phyloP scores from a whole-genome alignment of 2,888 invertebrate species.

The Lissonota sp. region DNA sequence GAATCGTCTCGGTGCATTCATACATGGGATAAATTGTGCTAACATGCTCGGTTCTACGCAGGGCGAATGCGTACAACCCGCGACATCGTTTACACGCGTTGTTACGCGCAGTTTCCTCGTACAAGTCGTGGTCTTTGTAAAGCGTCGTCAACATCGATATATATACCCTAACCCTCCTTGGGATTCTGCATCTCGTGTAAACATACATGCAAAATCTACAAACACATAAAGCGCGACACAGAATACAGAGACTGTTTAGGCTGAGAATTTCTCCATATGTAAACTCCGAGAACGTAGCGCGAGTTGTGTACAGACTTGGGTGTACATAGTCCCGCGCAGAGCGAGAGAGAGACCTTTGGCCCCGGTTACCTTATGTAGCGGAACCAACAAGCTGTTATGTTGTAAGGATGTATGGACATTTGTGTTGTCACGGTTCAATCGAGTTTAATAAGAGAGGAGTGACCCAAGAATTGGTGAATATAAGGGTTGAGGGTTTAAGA shows the following conservation, averaged over 20 bases:
- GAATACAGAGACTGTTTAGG: slow-evolving; percentile 34
- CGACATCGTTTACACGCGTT: slow-evolving; percentile 20
- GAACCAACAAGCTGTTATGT: slow-evolving; percentile 12
- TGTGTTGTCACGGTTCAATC: slow-evolving; percentile 36
- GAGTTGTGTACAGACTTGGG: slow-evolving; percentile 47
- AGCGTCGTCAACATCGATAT: slow-evolving; percentile 40
- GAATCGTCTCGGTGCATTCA: slow-evolving; percentile 58
- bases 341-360: background rate
- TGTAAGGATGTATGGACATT: slow-evolving; percentile 52
- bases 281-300: slow-evolving; percentile 30
- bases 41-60: slow-evolving; percentile 20
- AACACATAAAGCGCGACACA: slow-evolving; percentile 37
- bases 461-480: slow-evolving; percentile 14
- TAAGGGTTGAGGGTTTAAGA: background rate
- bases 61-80: slow-evolving; percentile 10
- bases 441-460: slow-evolving; percentile 18
- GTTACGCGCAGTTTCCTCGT: slow-evolving; percentile 8
- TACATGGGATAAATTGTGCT: slow-evolving; percentile 56
- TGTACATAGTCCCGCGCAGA: slow-evolving; percentile 20
- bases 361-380: slow-evolving; percentile 36
- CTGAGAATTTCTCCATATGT: slow-evolving; percentile 56
- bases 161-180: slow-evolving; percentile 35
- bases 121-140: slow-evolving; percentile 35
- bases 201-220: slow-evolving; percentile 59
- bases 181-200: slow-evolving; percentile 48